Evolutionary conservation across 1,140 invertebrate genomes (phyloP), one percentile per base, ranked within the genome.

Genomic region (Ips nitidus): DNA sequence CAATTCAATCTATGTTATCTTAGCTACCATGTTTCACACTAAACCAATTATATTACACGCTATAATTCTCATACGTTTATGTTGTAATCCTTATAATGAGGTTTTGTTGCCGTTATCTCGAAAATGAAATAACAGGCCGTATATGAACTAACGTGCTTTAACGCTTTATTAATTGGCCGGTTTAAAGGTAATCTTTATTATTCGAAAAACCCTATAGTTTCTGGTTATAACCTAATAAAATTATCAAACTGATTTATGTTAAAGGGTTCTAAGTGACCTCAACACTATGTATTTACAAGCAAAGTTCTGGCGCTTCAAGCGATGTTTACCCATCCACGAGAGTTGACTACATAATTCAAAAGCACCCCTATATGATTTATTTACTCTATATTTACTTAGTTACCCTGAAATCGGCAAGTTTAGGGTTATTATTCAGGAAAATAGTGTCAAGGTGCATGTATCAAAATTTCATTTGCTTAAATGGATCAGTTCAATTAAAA

Each of bases 51-150:
- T 38, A 40, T 56, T 37, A 37, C 38, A 56, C 39, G n/a, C 53
- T 37, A 56, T 56, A 56, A 56, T 38, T 56, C n/a, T 56, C 53
- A 56, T 56, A 56, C 53, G n/a, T 56, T 37, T 7, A 56, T 56
- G n/a, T 56, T 56, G 53, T 38, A 56, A 37, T 37, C 38, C 38
- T 6, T 56, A 40, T 56, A 56, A 56, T 38, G 37, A 56, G 53
- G 53, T 56, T 56, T 56, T 56, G 38, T 7, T 56, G 53, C 53
- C 39, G 53, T 56, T 56, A 56, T 56, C 53, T 56, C 7, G 22
- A 7, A 56, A 37, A 56, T 56, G 38, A 38, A 56, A 56, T 56
- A 56, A 50, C 47, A 50, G 7, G 47, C 7, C 22, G 22, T 50
- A 50, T 50, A 50, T 50, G 47, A 50, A 50, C 47, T 50, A 22